phyloP scores from a whole-genome alignment of 2,888 invertebrate genomes.

The Lasioglossum malachurum region DNA sequence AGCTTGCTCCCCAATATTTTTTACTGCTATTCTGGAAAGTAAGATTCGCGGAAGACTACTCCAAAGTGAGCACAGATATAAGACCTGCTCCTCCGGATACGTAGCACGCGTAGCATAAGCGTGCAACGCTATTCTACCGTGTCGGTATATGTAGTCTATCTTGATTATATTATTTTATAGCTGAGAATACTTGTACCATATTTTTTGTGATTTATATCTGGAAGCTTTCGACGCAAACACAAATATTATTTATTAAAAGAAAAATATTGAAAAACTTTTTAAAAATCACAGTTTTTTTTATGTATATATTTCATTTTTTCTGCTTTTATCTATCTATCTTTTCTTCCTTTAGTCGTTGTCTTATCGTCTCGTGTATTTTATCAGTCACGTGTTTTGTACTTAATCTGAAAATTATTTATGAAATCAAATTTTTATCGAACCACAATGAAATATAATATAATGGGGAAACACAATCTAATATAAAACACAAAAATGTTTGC shows the following conservation, averaged over 20 bases:
- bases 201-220: background rate
- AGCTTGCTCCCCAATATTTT: constrained; percentile 27
- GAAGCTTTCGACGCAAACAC: background rate
- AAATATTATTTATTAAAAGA: background rate
- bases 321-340: too few species aligned
- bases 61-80: background rate
- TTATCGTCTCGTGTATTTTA: background rate
- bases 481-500: background rate
- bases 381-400: background rate
- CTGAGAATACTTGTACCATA: background rate
- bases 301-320: too few species aligned
- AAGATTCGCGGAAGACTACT: background rate
- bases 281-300: too few species aligned
- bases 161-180: background rate
- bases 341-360: background rate
- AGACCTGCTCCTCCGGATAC: background rate
- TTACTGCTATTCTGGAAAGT: constrained; percentile 5
- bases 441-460: background rate
- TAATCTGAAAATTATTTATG: background rate
- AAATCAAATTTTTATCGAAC: background rate
- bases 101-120: background rate
- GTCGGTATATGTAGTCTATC: background rate
- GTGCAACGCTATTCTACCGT: background rate
- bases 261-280: too few species aligned
- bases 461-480: too few species aligned